phyloP scores from a whole-genome alignment of 2,113 vertebrate species.

The Rattus norvegicus region DNA sequence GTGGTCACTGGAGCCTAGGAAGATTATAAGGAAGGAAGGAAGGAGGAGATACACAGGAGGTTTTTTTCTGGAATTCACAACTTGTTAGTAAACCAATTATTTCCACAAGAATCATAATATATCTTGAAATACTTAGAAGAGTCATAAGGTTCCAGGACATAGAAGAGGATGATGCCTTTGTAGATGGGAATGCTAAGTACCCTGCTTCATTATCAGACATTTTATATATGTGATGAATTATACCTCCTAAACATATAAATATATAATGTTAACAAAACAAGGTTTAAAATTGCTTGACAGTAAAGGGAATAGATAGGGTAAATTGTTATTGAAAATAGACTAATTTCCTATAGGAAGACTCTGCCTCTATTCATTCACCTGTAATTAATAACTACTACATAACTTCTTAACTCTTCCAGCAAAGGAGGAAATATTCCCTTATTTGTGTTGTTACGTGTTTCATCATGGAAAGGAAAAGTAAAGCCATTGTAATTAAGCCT shows the following conservation, averaged over 20 bases:
- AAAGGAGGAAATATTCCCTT: not conserved
- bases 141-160: not conserved
- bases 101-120: not conserved
- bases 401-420: not conserved
- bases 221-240: not conserved
- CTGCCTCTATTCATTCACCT: not conserved
- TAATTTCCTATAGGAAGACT: not conserved
- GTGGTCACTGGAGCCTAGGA: not conserved
- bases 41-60: not conserved
- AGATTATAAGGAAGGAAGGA: not conserved
- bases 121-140: not conserved
- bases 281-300: not conserved
- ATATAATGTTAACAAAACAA: not conserved
- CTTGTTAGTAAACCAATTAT: not conserved
- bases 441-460: constrained; percentile 14
- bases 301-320: not conserved
- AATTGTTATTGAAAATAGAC: not conserved
- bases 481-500: not conserved
- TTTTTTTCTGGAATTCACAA: not conserved
- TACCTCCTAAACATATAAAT: not conserved
- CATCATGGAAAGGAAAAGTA: constrained; percentile 20
- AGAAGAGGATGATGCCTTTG: not conserved
- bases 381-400: not conserved
- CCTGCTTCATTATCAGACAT: not conserved
- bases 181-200: not conserved